phyloP scores from a whole-genome alignment of 2,797 vertebrate species.

The Phalloptychus januarius region DNA sequence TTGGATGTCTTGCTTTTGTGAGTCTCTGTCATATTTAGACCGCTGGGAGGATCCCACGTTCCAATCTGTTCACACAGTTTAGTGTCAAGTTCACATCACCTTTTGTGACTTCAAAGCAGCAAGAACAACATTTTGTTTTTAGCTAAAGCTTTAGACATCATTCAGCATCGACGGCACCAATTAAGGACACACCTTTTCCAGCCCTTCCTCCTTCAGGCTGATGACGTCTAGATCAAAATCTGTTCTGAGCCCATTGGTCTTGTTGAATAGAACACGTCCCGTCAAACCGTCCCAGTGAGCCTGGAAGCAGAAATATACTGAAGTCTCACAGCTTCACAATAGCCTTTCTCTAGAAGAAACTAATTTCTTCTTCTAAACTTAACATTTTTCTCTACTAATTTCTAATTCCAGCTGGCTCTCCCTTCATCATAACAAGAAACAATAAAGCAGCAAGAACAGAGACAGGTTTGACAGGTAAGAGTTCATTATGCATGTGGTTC shows the following conservation, averaged over 20 bases:
- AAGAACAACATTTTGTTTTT: not conserved
- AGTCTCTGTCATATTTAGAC: conserved; percentile 95
- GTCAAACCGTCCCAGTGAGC: conserved; percentile 98
- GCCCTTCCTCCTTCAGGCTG: conserved; percentile 96
- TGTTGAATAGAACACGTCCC: conserved; percentile 96
- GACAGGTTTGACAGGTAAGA: conserved; percentile 74
- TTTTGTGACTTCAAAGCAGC: conserved; percentile 29
- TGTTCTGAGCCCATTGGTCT: conserved; percentile 94
- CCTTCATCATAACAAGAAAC: conserved; percentile 64
- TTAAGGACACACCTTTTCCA: conserved; percentile 89
- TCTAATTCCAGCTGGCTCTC: conserved; percentile 58
- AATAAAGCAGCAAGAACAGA: conserved; percentile 56
- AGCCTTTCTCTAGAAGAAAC: conserved; percentile 43
- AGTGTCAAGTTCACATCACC: conserved; percentile 36
- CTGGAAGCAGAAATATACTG: conserved; percentile 69
- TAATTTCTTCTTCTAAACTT: conserved; percentile 30
- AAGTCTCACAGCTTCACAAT: conserved; percentile 31
- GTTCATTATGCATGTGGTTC: conserved; percentile 77
- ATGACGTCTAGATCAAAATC: conserved; percentile 98
- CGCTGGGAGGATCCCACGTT: conserved; percentile 94
- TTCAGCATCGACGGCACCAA: not conserved
- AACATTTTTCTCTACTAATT: conserved; percentile 52
- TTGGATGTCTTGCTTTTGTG: conserved; percentile 94
- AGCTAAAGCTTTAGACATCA: conserved; percentile 3
- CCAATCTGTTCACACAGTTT: conserved; percentile 87